These are phyloP conservation scores for Epinotia bilunana DNA, from an alignment of 2,888 invertebrate species.

Conservation along the genomic window DNA sequence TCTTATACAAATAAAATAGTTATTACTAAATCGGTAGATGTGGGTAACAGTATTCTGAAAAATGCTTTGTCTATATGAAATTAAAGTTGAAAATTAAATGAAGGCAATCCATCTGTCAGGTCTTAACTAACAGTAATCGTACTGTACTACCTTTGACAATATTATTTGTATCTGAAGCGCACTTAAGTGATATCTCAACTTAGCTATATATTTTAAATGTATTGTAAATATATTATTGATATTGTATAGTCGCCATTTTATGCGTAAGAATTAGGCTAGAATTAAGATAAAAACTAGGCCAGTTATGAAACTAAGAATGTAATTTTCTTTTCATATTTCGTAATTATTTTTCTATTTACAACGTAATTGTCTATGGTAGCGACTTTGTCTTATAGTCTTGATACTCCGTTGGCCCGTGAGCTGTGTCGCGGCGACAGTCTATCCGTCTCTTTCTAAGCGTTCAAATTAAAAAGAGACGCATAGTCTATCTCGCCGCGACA, in stretches of 20 bases:
- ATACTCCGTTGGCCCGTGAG: neutral
- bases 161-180: conserved; percentile 7
- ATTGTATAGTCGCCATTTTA: conserved; percentile 39
- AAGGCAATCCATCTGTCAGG: no score
- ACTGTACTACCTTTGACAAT: neutral
- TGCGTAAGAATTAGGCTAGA: conserved; percentile 17
- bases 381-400: conserved; percentile 11
- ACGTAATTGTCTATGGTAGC: conserved; percentile 12
- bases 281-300: conserved; percentile 33
- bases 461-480: no score
- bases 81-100: no score
- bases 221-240: conserved; percentile 41
- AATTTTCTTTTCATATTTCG: conserved; percentile 1
- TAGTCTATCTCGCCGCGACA: no score
- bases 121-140: no score
- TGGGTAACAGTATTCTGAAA: no score
- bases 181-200: conserved; percentile 29
- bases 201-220: conserved; percentile 5
- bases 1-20: no score
- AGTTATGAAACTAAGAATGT: conserved; percentile 35
- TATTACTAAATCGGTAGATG: no score
- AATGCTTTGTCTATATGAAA: no score
- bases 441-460: no score
- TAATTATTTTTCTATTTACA: conserved; percentile 6
- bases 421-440: no score